Conservation (phyloP, 1,140 invertebrate species). For the Pogonognathellus flavescens region DNA sequence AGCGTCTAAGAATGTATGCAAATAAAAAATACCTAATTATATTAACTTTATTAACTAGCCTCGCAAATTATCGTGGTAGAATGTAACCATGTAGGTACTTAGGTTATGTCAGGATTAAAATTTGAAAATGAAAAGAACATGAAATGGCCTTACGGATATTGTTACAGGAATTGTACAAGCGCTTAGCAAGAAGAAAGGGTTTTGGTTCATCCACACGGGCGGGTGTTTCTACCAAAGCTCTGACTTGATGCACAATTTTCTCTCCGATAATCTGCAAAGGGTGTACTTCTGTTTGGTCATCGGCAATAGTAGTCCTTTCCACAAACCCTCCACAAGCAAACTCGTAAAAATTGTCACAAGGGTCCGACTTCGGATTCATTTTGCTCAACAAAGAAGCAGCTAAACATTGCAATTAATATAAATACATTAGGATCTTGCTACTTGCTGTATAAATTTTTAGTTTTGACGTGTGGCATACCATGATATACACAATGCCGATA, state of each 20-base stretch:
- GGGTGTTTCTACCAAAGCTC: slow-evolving; percentile 80
- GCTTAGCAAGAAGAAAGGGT: slow-evolving; percentile 82
- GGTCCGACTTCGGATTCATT: slow-evolving; percentile 82
- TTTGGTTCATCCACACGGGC: slow-evolving; percentile 77
- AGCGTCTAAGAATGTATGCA: slow-evolving; percentile 72
- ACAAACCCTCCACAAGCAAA: slow-evolving; percentile 85
- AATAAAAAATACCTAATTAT: not conserved
- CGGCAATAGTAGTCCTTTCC: slow-evolving; percentile 80
- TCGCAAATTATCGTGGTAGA: too few species aligned
- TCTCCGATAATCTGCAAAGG: slow-evolving; percentile 85
- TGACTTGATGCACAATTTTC: slow-evolving; percentile 82
- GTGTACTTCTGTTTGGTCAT: slow-evolving; percentile 84
- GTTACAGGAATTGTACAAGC: slow-evolving; percentile 86
- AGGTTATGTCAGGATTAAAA: not conserved
- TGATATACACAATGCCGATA: too few species aligned
- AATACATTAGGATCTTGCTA: too few species aligned
- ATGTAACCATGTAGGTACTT: not conserved
- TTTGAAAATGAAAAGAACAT: too few species aligned
- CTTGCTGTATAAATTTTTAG: too few species aligned
- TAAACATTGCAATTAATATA: slow-evolving; percentile 61
- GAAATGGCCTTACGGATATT: slow-evolving; percentile 88
- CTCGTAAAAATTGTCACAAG: slow-evolving; percentile 91
- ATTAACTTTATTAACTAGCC: not conserved
- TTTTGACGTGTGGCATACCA: too few species aligned
- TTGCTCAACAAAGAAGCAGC: slow-evolving; percentile 80